These are phyloP conservation scores for Aptenodytes patagonicus DNA, from an alignment of 2,113 vertebrate genomes.

Conservation along the genomic window DNA sequence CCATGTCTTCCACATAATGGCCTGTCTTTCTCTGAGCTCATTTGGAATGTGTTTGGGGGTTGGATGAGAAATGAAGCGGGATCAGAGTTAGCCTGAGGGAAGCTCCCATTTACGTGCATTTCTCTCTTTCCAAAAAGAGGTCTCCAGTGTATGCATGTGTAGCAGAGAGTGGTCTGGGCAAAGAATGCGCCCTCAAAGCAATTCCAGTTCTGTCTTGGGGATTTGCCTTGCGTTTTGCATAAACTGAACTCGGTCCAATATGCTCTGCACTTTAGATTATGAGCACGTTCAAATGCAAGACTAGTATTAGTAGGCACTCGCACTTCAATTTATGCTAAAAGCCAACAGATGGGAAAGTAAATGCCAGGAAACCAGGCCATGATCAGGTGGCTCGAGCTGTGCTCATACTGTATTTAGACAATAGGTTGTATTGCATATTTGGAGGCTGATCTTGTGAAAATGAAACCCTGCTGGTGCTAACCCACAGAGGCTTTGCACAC, in stretches of 20 bases:
- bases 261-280: background rate
- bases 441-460: slow-evolving; percentile 55
- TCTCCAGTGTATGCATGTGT: background rate
- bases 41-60: background rate
- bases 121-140: background rate
- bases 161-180: slow-evolving; percentile 5
- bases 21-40: background rate
- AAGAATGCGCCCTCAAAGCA: background rate
- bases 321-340: background rate
- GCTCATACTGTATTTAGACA: slow-evolving; percentile 36
- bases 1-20: background rate
- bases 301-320: slow-evolving; percentile 6
- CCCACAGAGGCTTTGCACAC: slow-evolving; percentile 44
- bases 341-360: slow-evolving; percentile 57
- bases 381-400: slow-evolving; percentile 55
- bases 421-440: slow-evolving; percentile 12
- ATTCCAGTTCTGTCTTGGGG: slow-evolving; percentile 18
- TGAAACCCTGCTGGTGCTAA: slow-evolving; percentile 60
- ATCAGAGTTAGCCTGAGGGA: background rate
- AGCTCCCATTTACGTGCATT: background rate
- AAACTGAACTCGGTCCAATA: background rate
- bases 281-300: slow-evolving; percentile 42
- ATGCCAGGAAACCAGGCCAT: slow-evolving; percentile 31
- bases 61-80: background rate
- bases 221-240: background rate